phyloP scores from a whole-genome alignment of 2,797 vertebrate genomes.

The Lithobates sylvaticus region DNA sequence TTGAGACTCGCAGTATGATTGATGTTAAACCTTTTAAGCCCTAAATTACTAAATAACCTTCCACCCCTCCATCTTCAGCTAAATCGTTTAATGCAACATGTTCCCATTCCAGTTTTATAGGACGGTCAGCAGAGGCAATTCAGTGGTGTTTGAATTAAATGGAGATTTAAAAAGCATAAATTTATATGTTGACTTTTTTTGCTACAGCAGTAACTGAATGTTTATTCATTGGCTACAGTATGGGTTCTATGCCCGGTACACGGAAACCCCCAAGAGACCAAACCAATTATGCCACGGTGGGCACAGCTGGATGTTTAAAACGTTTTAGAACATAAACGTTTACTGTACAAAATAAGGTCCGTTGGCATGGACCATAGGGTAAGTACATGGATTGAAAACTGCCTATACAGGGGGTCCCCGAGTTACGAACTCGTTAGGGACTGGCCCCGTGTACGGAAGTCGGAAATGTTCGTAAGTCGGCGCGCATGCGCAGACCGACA shows the following conservation, averaged over 20 bases:
- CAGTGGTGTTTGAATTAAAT: background rate
- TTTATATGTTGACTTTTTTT: background rate
- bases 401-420: no score
- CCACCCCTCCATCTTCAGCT: constrained; percentile 32
- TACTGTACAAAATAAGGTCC: no score
- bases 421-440: no score
- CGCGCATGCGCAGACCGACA: no score
- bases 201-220: no score
- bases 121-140: background rate
- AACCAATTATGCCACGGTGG: background rate
- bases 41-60: constrained; percentile 56
- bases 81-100: constrained; percentile 31
- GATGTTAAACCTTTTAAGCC: constrained; percentile 48
- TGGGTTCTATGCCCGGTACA: background rate
- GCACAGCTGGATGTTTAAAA: background rate
- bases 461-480: no score
- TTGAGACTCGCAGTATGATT: constrained; percentile 22
- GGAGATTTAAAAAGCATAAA: background rate
- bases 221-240: background rate
- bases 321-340: no score
- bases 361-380: no score
- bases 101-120: constrained; percentile 7
- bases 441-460: no score
- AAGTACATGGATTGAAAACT: no score
- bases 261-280: background rate